Base-by-base conservation (phyloP, 2,888 invertebrate genomes). In the Tethea ocularis region DNA sequence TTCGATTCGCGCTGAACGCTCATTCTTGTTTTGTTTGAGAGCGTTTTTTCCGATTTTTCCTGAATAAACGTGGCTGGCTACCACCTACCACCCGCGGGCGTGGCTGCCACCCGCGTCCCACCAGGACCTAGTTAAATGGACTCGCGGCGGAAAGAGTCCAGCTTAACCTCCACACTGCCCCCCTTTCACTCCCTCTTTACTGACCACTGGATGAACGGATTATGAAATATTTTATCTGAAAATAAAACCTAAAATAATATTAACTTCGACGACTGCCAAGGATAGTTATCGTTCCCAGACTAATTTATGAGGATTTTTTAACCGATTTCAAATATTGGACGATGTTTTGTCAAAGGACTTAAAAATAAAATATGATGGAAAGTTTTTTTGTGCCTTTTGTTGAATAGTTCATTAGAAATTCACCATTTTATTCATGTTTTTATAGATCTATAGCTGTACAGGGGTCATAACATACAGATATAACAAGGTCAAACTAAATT, bases 161-260 rank as follows among this genome's bases (percentile, higher is more conserved):
- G 74, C 66, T 67, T 61, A 58, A 66, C 66, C 69, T 64, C 70
- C 75, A 74, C 69, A 46, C 66, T 65, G 69, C 72, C 75, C 63
- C 66, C 74, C 68, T 62, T 71, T 60, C 66, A 65, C 69, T 72
- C 75, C 63, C 66, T 74, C 68, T 62, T 71, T 60, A 68, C 78
- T 86, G 88, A 88, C 89, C 89, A 86, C 80, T 84, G 83, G 84
- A 84, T 84, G 84, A 87, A 83, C 82, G 88, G 86, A 88, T 88
- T 86, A 88, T 84, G 84, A 84, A 89, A 89, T 87, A 88, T 87
- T 87, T 86, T 82, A 85, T 84, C 74, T 78, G 75, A 77, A 84
- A 84, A 84, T 81, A 80, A 78, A 75, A 72, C 71, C n/a, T 76
- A 65, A 78, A 79, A 82, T 80, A 78, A 74, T 72, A 73, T 66